Evolutionary conservation across 2,797 vertebrate species (phyloP).

Genomic region (Petrocephalus sullivani): DNA sequence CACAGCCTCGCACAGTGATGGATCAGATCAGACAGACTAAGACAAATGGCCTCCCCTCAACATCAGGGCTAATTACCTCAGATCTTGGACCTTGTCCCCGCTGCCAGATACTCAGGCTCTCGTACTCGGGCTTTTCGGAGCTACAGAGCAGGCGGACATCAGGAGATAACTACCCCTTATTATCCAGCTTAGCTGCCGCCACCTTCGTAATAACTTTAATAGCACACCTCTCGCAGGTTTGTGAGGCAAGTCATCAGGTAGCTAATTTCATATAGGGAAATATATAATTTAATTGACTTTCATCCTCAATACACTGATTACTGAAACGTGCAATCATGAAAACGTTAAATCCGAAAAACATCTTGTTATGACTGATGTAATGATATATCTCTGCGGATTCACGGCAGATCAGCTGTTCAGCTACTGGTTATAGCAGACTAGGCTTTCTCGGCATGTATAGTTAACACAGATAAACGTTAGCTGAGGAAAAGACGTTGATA

Average conservation of each 20-base stretch:
- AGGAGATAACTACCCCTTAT: neutral
- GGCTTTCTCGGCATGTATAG: neutral
- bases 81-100: neutral
- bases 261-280: neutral
- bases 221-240: neutral
- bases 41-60: constrained; percentile 47
- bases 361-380: constrained; percentile 12
- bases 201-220: neutral
- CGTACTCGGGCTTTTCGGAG: neutral
- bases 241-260: neutral
- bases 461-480: neutral
- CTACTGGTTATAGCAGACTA: neutral
- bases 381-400: neutral
- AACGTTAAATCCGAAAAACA: neutral
- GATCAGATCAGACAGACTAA: constrained; percentile 60
- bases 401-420: neutral
- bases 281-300: neutral
- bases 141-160: neutral
- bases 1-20: constrained; percentile 28
- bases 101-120: neutral
- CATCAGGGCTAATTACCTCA: constrained; percentile 56
- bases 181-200: neutral
- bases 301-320: constrained; percentile 10
- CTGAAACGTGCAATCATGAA: constrained; percentile 8
- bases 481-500: neutral